Percentiles rank a stretch among this genome's conserved stretches.
Evolutionary conservation across 2,113 vertebrate genomes (phyloP).

Genomic region (Nothoprocta perdicaria): DNA sequence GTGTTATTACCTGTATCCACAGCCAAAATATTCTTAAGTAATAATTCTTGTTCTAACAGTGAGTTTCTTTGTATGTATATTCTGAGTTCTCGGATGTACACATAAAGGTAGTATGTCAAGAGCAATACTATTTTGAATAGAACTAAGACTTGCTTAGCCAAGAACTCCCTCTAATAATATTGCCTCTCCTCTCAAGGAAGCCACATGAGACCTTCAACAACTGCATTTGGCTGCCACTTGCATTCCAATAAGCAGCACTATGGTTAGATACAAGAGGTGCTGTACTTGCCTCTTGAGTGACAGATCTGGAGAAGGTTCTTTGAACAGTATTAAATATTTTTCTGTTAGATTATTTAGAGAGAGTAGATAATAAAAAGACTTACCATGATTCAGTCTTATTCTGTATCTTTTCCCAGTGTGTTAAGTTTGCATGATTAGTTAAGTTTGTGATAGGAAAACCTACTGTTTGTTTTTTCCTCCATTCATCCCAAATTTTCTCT

Average conservation of each 20-base stretch:
- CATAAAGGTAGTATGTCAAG: not conserved
- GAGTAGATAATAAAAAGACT: not conserved
- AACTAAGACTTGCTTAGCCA: not conserved
- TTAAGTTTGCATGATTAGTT: not conserved
- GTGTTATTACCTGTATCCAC: not conserved
- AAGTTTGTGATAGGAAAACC: not conserved
- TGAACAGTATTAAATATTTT: not conserved
- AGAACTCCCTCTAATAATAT: not conserved
- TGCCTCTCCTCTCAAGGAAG: not conserved
- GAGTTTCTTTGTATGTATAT: not conserved
- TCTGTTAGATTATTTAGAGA: not conserved
- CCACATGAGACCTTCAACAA: not conserved
- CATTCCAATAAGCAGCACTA: not conserved
- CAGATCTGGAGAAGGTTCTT: not conserved
- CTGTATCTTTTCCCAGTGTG: not conserved
- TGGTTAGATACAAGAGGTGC: not conserved
- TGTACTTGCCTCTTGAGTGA: not conserved
- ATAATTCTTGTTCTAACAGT: too few relatives aligned
- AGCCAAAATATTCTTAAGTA: too few relatives aligned
- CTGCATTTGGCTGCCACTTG: not conserved
- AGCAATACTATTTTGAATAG: not conserved
- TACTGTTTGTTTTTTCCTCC: not conserved
- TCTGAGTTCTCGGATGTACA: rapidly evolving
- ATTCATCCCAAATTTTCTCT: not conserved
- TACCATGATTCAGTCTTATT: not conserved